A percentile compares a stretch with the other conserved stretches of the same genome.
phyloP scores from a whole-genome alignment of 2,888 invertebrate species.

The Torymus texanus region DNA sequence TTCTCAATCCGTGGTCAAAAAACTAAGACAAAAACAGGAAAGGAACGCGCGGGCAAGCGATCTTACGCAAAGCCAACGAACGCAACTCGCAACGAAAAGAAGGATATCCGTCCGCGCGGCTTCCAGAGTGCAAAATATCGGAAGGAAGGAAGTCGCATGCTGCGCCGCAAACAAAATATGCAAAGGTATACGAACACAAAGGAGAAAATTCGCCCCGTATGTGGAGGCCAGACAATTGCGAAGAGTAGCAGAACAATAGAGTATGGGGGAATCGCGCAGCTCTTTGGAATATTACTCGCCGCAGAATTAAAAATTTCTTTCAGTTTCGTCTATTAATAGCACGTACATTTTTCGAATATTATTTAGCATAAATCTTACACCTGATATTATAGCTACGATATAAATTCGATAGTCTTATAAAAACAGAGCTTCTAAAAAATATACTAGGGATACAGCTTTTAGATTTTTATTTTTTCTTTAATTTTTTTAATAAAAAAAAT shows the following conservation, averaged over 20 bases:
- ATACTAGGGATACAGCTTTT: no score
- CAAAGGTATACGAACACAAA: constrained; percentile 24
- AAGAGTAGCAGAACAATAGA: constrained; percentile 57
- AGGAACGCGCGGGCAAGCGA: background rate
- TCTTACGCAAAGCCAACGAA: constrained; percentile 33
- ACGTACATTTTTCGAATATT: background rate
- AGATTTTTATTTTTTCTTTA: no score
- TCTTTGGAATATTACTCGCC: background rate
- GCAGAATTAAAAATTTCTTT: background rate
- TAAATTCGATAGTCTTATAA: no score
- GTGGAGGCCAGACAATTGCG: constrained; percentile 55
- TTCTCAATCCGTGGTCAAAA: constrained; percentile 25
- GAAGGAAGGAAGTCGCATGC: constrained; percentile 55
- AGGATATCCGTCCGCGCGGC: constrained; percentile 44
- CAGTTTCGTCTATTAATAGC: background rate
- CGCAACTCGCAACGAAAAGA: background rate
- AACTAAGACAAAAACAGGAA: constrained; percentile 3
- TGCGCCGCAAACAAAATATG: constrained; percentile 16
- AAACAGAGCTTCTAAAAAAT: no score
- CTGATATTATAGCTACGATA: no score
- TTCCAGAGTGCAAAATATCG: constrained; percentile 40
- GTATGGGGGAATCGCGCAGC: background rate
- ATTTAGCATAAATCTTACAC: no score
- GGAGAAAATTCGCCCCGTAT: constrained; percentile 37
- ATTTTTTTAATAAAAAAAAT: no score